Percentiles rank a stretch among this genome's conserved stretches.
Conservation (phyloP, 2,797 vertebrate genomes). For the Hyperoplus lanceolatus region DNA sequence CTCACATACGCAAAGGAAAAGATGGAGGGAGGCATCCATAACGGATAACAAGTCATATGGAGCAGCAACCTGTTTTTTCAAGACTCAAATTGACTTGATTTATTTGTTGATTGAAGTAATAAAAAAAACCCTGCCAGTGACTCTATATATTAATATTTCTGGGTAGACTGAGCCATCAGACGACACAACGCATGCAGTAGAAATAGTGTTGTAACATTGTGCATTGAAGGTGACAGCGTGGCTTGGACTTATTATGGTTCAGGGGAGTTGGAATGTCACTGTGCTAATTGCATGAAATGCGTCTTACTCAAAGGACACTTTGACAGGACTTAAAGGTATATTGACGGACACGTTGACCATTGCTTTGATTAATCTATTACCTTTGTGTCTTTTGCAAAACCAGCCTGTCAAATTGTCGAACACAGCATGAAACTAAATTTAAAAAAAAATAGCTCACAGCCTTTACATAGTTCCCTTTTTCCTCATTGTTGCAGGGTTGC, state of each 20-base stretch:
- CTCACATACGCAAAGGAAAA: neutral
- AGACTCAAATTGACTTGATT: too few relatives aligned
- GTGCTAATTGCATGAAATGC: constrained; percentile 41
- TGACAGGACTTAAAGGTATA: constrained; percentile 26
- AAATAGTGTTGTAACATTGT: constrained; percentile 26
- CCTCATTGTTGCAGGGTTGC: neutral
- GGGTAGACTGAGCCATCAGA: constrained; percentile 5
- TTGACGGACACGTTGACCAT: constrained; percentile 35
- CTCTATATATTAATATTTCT: neutral
- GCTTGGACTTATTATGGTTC: constrained; percentile 13
- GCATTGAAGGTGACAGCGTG: constrained; percentile 9
- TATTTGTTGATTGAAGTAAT: too few relatives aligned
- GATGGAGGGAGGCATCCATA: neutral
- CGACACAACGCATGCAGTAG: neutral
- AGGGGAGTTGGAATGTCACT: constrained; percentile 30
- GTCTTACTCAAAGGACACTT: constrained; percentile 33
- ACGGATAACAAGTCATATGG: neutral
- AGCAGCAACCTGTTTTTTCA: neutral
- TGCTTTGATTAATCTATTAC: constrained; percentile 24
- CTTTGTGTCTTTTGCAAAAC: neutral
- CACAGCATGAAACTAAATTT: neutral
- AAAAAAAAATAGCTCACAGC: neutral
- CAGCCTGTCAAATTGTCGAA: neutral
- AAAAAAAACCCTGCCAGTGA: neutral
- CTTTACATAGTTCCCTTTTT: neutral